Base-by-base conservation (phyloP, 2,888 invertebrate genomes). In the Trissolcus brochymenae region DNA sequence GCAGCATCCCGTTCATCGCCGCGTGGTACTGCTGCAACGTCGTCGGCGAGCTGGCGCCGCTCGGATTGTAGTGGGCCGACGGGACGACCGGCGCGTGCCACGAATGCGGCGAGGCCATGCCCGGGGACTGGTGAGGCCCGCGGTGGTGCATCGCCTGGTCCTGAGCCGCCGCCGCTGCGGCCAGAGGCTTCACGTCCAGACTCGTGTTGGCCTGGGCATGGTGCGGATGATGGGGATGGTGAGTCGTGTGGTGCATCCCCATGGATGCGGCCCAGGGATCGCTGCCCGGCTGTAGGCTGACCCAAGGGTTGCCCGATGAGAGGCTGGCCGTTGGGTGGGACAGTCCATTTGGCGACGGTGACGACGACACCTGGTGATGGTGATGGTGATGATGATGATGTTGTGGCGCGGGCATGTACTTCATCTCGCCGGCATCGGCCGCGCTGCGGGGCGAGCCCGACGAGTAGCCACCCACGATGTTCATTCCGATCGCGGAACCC, bases 11-110 rank as follows among this genome's bases (percentile, higher is more conserved):
- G 87, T 94, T 94, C 90, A 93, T 93, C 43, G 93, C 93, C 43
- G 92, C 92, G 84, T 93, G 92, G 86, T 95, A 94, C 86, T 93
- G 94, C 86, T 92, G 94, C 67, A 93, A 89, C 49, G 88, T 82
- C 16, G 88, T 88, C 76, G 95, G 96, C 82, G 95, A 95, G 70
- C 94, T 94, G 17, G 92, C 92, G 56, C 93, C 93, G 83, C 90
- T 89, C 1, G 95, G 94, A 80, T 94, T 94, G 87, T 96, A 95
- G 90, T 97, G 96, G 21, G 94, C 92, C 84, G 95, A 93, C 71
- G 95, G 93, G 60, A 94, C 94, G 70, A 95, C 95, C 81, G 96
- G 96, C 85, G 96, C 95, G 90, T 97, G 96, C 96, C 97, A 97
- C 83, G 95, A 94, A 88, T 96, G 96, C 53, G 94, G 93, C 80